A percentile compares a stretch with the other conserved stretches of the same genome.
Evolutionary conservation across 2,888 invertebrate genomes (phyloP).

Genomic region (Drosophila pseudotalamancana): DNA sequence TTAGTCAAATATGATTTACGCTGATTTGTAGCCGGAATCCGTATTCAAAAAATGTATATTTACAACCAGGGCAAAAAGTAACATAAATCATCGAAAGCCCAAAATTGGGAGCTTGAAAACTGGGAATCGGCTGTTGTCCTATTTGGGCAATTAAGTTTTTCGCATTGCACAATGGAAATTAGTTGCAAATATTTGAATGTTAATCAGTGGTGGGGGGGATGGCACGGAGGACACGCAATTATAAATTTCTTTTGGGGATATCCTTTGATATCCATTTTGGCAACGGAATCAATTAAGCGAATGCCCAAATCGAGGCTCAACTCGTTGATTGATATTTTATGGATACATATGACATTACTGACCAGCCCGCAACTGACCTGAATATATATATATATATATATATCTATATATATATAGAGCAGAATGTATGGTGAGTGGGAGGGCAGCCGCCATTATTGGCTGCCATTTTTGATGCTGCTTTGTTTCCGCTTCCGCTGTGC

Average conservation of each 20-base stretch:
- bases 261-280: conserved; percentile 4
- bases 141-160: not conserved
- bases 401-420: too few species aligned
- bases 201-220: conserved; percentile 50
- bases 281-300: conserved; percentile 34
- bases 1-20: conserved; percentile 51
- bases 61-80: not conserved
- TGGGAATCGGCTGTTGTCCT: not conserved
- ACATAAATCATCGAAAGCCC: conserved; percentile 9
- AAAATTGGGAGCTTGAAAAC: not conserved
- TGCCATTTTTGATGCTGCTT: conserved; percentile 60
- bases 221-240: conserved; percentile 7
- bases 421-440: not conserved
- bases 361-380: conserved; percentile 27
- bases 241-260: not conserved
- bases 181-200: conserved; percentile 37
- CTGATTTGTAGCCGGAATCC: conserved; percentile 33
- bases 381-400: not conserved
- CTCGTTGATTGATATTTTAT: conserved; percentile 54
- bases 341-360: conserved; percentile 29
- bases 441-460: conserved; percentile 31
- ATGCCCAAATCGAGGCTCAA: conserved; percentile 9
- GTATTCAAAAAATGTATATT: conserved; percentile 1
- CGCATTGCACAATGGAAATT: conserved; percentile 48
- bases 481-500: conserved; percentile 71